These are phyloP conservation scores for Nothobranchius furzeri DNA, from an alignment of 2,113 vertebrate genomes.

Conservation along the genomic window DNA sequence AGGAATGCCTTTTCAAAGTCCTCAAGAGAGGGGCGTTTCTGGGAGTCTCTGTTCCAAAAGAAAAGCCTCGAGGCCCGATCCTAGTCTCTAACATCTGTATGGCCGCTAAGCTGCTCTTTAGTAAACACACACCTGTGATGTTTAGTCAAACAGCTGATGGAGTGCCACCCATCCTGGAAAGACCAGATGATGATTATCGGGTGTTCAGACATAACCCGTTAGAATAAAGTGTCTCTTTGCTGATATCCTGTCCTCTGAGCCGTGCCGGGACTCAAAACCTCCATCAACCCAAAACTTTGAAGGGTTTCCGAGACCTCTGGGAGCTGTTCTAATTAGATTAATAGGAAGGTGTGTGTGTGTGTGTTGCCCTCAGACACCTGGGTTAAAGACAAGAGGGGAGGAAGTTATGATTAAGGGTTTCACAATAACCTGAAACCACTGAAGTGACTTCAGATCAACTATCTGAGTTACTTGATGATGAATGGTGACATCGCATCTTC, in stretches of 20 bases:
- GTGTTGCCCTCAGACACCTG: slow-evolving; percentile 54
- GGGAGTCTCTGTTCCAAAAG: slow-evolving; percentile 17
- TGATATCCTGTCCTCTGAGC: no score
- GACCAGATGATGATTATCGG: no score
- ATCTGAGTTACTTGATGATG: neutral
- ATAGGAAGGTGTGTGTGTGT: slow-evolving; percentile 40
- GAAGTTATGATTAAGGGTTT: slow-evolving; percentile 1
- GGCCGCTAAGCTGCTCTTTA: slow-evolving; percentile 1
- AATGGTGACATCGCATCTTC: no score
- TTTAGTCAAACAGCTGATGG: neutral
- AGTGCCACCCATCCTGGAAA: neutral
- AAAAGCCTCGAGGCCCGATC: slow-evolving; percentile 43
- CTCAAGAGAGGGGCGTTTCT: slow-evolving; percentile 22
- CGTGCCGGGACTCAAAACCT: slow-evolving; percentile 44
- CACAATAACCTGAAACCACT: neutral
- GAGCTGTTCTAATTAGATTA: slow-evolving; percentile 56
- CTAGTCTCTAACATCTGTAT: slow-evolving; percentile 5
- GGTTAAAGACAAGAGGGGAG: slow-evolving; percentile 14
- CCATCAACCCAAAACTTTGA: slow-evolving; percentile 51
- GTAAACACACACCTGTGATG: neutral
- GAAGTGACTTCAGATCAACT: neutral
- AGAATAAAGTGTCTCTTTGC: no score
- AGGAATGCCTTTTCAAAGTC: slow-evolving; percentile 70
- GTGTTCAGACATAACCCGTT: neutral
- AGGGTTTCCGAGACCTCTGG: slow-evolving; percentile 54